Percentiles rank a stretch among this genome's conserved stretches.
Evolutionary conservation across 1,140 invertebrate genomes (phyloP).

Genomic region (Megathymus violae): DNA sequence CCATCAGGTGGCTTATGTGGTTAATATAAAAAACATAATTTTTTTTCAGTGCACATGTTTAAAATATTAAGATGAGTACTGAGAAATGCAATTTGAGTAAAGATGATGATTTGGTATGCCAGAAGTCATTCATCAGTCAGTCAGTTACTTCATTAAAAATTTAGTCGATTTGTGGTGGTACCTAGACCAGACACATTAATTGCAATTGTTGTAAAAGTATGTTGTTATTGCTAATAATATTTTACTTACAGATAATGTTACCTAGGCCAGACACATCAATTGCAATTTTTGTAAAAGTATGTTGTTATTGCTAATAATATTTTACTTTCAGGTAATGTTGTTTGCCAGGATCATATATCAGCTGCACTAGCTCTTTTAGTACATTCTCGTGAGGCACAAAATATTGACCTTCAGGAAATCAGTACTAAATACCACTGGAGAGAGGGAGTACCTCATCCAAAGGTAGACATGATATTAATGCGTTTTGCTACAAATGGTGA

Average conservation of each 20-base stretch:
- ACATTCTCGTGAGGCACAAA: conserved; percentile 77
- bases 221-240: conserved; percentile 16
- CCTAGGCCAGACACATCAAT: too few relatives aligned
- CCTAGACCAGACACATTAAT: too few relatives aligned
- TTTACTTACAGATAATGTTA: conserved; percentile 87
- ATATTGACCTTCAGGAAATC: conserved; percentile 71
- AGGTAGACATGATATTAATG: conserved; percentile 88
- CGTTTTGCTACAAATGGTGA: conserved; percentile 87
- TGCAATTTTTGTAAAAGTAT: conserved; percentile 18
- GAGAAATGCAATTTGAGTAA: too few relatives aligned
- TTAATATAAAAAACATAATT: too few relatives aligned
- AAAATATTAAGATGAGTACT: too few relatives aligned
- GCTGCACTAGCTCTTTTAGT: conserved; percentile 87
- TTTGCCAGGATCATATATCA: conserved; percentile 89
- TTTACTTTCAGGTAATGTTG: conserved; percentile 87
- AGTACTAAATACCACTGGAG: conserved; percentile 87
- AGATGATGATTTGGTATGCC: too few relatives aligned
- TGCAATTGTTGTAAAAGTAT: conserved; percentile 18
- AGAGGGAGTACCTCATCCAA: conserved; percentile 87
- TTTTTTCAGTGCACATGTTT: too few relatives aligned
- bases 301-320: conserved; percentile 16
- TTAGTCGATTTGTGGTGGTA: too few relatives aligned
- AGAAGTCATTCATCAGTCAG: too few relatives aligned
- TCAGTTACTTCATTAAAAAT: too few relatives aligned
- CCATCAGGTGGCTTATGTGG: too few relatives aligned